Percentiles rank a stretch among this genome's conserved stretches.
phyloP scores from a whole-genome alignment of 2,888 invertebrate genomes.

The Macrophya annulata region DNA sequence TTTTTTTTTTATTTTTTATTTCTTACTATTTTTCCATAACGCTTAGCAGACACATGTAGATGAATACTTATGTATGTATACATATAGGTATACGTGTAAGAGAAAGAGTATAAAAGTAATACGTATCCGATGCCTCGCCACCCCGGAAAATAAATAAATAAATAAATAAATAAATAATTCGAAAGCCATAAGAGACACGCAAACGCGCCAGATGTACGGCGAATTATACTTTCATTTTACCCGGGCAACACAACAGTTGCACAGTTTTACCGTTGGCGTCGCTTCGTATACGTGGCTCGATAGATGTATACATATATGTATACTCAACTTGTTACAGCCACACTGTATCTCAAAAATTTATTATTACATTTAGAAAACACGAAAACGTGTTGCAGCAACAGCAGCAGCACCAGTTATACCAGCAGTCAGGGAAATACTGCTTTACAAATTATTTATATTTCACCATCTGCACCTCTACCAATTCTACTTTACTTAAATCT shows the following conservation, averaged over 20 bases:
- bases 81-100: not conserved
- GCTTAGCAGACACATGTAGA: not conserved
- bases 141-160: slow-evolving; percentile 45
- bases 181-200: slow-evolving; percentile 51
- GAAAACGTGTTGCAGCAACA: not conserved
- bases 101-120: not conserved
- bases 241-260: slow-evolving; percentile 28
- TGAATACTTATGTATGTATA: too few relatives aligned
- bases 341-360: slow-evolving; percentile 23
- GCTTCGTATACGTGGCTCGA: not conserved
- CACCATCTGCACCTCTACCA: not conserved
- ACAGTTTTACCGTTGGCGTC: slow-evolving; percentile 1
- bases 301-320: not conserved
- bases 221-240: slow-evolving; percentile 40
- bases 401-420: not conserved
- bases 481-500: not conserved
- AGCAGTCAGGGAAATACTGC: not conserved
- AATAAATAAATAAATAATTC: slow-evolving; percentile 52
- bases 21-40: slow-evolving; percentile 14
- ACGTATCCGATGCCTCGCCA: slow-evolving; percentile 17
- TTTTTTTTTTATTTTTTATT: not conserved
- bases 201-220: slow-evolving; percentile 47
- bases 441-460: slow-evolving; percentile 15
- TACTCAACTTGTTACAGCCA: not conserved
- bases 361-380: slow-evolving; percentile 44